Evolutionary conservation across 2,113 vertebrate genomes (phyloP).

Genomic region (Oreochromis spilurus): DNA sequence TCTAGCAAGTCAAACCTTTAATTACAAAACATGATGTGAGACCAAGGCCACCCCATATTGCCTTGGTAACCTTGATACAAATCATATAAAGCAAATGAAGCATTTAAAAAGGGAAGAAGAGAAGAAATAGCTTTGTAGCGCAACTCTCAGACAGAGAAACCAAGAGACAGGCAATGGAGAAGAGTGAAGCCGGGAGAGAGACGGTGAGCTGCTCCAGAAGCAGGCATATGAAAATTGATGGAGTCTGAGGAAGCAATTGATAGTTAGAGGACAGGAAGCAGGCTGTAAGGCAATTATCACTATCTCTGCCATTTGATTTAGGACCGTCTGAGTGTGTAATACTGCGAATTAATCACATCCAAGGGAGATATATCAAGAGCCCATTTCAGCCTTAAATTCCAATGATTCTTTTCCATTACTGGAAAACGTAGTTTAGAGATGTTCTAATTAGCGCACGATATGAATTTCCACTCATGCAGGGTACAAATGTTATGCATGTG

Average conservation of each 20-base stretch:
- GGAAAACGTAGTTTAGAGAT: conserved; percentile 24
- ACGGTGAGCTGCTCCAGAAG: conserved; percentile 2
- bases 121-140: neutral
- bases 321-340: conserved; percentile 53
- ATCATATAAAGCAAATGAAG: conserved; percentile 65
- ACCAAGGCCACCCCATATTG: conserved; percentile 44
- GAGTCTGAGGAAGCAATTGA: conserved; percentile 62
- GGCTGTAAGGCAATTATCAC: conserved; percentile 68
- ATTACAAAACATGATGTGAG: conserved; percentile 63
- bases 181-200: neutral
- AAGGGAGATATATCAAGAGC: conserved; percentile 42
- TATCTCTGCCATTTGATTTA: conserved; percentile 67
- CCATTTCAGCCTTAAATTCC: conserved; percentile 50
- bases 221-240: conserved; percentile 63
- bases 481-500: neutral
- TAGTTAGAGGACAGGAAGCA: conserved; percentile 70
- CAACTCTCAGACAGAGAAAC: neutral
- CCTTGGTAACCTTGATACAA: conserved; percentile 61
- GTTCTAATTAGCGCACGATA: conserved; percentile 14
- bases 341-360: conserved; percentile 63
- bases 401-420: conserved; percentile 40
- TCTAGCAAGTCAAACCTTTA: conserved; percentile 60
- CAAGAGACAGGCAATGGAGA: neutral
- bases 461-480: conserved; percentile 15
- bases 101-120: conserved; percentile 38